Base-by-base conservation (phyloP, 2,888 invertebrate species). In the Spisula subtruncata region DNA sequence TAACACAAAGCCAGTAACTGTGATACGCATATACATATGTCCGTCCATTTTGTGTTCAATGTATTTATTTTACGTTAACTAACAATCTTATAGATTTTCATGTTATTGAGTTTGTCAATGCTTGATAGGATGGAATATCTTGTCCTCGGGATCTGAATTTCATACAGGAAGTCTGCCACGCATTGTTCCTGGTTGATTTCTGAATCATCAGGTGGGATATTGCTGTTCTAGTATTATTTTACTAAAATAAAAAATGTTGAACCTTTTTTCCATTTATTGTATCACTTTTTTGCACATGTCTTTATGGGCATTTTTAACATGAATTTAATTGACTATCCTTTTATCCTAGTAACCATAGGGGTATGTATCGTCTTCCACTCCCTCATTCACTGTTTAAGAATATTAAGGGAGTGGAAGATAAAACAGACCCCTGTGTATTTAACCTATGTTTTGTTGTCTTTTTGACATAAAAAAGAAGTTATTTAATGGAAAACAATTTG, bases 1-100 rank as follows among this genome's bases (percentile, higher is more conserved):
- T 79, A 41, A 32, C 46, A 32, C 46, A 71, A 46, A 83, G 56
- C 66, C 83, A 46, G 41, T 83, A 48, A 66, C 83, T 83, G 83
- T 83, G 83, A 83, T 83, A 83, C 46, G 66, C 71, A 41, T 66
- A 46, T 48, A 83, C n/a, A 83, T 83, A 16, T 48, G 79, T 79
- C 85, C 79, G 79, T 83, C 83, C 83, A 83, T 46, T 83, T 83
- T 83, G 85, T 85, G 85, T 85, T 85, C 85, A 85, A 20, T 85
- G 85, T 85, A 25, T n/a, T 66, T 66, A 25, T 66, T 20, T 66
- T 66, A 25, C 60, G 25, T 10, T 25, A 66, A 1, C 41, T 20
- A n/a, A 29, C 16, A 18, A 41, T 29, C 32, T 79, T 79, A 4
- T 46, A 79, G 18, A 35, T 20, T 79, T 79, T 79, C 14, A 46